Conservation (phyloP, 2,797 vertebrate genomes). For the Avahi laniger region DNA sequence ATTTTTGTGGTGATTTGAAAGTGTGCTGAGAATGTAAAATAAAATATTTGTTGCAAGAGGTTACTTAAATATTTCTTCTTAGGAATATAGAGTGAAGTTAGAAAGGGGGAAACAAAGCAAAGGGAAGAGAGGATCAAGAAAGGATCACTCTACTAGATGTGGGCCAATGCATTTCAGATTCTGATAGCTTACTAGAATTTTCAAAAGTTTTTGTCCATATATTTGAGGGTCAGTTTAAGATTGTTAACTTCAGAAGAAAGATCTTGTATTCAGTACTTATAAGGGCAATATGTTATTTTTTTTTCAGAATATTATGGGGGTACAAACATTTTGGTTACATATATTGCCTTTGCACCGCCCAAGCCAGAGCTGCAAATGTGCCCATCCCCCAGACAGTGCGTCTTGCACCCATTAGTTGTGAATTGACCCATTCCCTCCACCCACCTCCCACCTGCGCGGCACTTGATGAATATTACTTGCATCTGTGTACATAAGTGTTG, state of each 20-base stretch:
- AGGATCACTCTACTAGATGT: background rate
- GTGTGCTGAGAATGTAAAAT: background rate
- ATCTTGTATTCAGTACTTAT: background rate
- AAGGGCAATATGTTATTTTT: background rate
- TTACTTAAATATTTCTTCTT: background rate
- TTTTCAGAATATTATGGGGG: no score
- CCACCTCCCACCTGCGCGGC: no score
- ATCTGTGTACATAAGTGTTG: no score
- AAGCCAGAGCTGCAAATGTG: no score
- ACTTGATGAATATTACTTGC: no score
- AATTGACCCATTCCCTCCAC: no score
- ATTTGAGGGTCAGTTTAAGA: background rate
- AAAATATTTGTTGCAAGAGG: background rate
- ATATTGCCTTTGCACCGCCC: no score
- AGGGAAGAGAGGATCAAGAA: background rate
- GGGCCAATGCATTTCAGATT: background rate
- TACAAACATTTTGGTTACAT: no score
- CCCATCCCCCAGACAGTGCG: no score
- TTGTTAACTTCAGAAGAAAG: background rate
- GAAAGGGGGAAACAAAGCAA: background rate
- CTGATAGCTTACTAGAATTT: background rate
- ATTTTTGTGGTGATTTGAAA: conserved; percentile 11
- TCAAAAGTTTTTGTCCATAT: background rate
- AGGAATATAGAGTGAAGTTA: background rate
- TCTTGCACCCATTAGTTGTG: no score